A percentile compares a stretch with the other conserved stretches of the same genome.
phyloP scores from a whole-genome alignment of 1,140 invertebrate genomes.

The Aleiodes sp. region DNA sequence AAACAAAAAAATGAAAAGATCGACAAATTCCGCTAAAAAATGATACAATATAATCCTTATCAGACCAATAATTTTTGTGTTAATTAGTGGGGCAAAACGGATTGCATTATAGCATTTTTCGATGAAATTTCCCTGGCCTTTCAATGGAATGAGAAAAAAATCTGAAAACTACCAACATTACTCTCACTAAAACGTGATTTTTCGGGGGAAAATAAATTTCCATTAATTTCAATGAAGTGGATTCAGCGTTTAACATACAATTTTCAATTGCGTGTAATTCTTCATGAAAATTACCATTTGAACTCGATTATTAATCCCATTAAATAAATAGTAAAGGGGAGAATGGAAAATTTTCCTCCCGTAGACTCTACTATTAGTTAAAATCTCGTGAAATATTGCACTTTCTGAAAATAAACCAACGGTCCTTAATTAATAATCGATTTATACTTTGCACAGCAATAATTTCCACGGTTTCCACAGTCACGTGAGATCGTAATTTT shows the following conservation, averaged over 20 bases:
- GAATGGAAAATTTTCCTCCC: not conserved
- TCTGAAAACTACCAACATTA: no score
- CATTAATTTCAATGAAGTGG: no score
- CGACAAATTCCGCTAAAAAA: no score
- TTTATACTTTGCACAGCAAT: not conserved
- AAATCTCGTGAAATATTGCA: not conserved
- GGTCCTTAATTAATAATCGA: not conserved
- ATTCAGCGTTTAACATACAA: not conserved
- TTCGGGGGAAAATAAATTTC: no score
- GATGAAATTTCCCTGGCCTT: no score
- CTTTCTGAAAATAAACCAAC: not conserved
- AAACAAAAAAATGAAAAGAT: no score
- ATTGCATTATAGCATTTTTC: no score
- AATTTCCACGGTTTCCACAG: not conserved
- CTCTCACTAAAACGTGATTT: no score
- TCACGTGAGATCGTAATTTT: slow-evolving; percentile 2
- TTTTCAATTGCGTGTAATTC: not conserved
- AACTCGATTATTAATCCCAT: not conserved
- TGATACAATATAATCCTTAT: no score
- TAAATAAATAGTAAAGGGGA: not conserved
- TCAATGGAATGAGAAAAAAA: no score
- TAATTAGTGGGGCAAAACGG: no score
- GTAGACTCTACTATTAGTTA: not conserved
- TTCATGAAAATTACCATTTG: not conserved
- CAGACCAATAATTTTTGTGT: no score